Evolutionary conservation across 2,888 invertebrate species (phyloP).

Genomic region (Lordiphosa fenestrarum): DNA sequence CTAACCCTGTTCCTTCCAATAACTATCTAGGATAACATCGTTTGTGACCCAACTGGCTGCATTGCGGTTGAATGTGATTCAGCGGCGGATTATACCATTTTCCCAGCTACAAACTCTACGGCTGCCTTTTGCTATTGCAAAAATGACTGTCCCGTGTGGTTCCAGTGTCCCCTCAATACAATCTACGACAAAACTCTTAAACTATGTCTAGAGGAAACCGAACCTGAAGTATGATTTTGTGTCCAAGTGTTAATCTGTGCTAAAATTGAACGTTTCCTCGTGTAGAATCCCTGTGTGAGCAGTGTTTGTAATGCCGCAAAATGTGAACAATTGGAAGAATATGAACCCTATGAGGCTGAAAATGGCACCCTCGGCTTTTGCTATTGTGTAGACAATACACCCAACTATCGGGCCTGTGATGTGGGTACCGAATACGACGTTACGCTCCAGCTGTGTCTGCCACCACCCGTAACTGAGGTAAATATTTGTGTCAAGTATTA

Average conservation of each 20-base stretch:
- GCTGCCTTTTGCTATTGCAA: slow-evolving; percentile 9
- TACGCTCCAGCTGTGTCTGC: slow-evolving; percentile 1
- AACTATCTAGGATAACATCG: too few relatives aligned
- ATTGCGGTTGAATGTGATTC: too few relatives aligned
- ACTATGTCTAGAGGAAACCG: too few relatives aligned
- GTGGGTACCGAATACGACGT: slow-evolving; percentile 35
- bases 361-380: slow-evolving; percentile 54
- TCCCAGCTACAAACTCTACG: background rate
- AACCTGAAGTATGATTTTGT: too few relatives aligned
- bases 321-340: slow-evolving; percentile 11
- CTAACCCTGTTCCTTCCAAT: too few relatives aligned
- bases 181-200: background rate
- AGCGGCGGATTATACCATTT: background rate
- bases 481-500: too few relatives aligned
- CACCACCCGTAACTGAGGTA: slow-evolving; percentile 14
- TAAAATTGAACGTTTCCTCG: background rate
- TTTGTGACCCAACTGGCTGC: too few relatives aligned
- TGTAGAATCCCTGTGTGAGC: slow-evolving; percentile 18
- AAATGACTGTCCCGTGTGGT: slow-evolving; percentile 1
- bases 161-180: background rate
- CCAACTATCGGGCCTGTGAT: slow-evolving; percentile 39
- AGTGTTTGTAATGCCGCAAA: slow-evolving; percentile 34
- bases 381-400: slow-evolving; percentile 41
- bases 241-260: too few relatives aligned
- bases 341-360: slow-evolving; percentile 23